Evolutionary conservation across 2,113 vertebrate species (phyloP).

Genomic region (Talpa occidentalis): DNA sequence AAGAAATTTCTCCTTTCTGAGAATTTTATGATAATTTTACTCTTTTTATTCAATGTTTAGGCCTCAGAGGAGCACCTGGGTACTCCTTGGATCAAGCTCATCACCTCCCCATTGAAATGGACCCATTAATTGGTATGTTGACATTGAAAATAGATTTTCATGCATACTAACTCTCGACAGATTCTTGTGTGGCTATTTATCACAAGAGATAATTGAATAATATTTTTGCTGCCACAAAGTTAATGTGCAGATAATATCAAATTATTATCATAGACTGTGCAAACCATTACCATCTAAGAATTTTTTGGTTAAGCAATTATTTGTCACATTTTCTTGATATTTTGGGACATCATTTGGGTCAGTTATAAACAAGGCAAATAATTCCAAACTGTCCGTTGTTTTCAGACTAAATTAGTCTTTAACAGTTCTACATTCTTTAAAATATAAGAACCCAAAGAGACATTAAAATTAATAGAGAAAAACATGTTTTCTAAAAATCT

Average conservation of each 20-base stretch:
- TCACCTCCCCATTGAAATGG: constrained; percentile 99
- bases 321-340: constrained; percentile 28
- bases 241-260: neutral
- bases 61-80: constrained; percentile 96
- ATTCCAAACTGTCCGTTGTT: neutral
- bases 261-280: neutral
- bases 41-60: constrained; percentile 83
- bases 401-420: constrained; percentile 24
- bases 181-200: constrained; percentile 59
- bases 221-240: constrained; percentile 48
- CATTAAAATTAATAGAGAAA: neutral
- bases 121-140: constrained; percentile 95
- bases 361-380: constrained; percentile 11
- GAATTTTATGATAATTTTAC: neutral
- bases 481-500: neutral
- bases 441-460: neutral
- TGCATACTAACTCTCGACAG: constrained; percentile 36
- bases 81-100: constrained; percentile 98
- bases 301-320: neutral
- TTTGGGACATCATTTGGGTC: neutral
- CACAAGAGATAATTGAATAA: constrained; percentile 47
- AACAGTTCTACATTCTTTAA: neutral
- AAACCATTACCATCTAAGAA: neutral
- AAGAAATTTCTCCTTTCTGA: neutral
- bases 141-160: constrained; percentile 53